Percentiles rank a stretch among this genome's conserved stretches.
phyloP scores from a whole-genome alignment of 2,113 vertebrate genomes.

The Eretmochelys imbricata region DNA sequence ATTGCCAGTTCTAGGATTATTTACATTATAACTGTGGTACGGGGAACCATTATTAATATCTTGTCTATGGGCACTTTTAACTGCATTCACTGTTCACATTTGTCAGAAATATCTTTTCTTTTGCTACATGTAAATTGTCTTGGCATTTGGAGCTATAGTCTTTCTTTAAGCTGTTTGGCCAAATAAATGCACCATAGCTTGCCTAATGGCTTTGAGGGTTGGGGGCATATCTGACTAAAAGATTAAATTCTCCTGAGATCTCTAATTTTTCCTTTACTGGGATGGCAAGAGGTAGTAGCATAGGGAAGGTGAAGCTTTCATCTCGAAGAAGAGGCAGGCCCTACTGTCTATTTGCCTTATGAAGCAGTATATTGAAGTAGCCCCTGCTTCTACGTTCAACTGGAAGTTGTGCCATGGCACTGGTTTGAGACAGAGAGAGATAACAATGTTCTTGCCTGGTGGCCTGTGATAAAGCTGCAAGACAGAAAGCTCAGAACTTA shows the following conservation, averaged over 20 bases:
- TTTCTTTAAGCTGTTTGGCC: background rate
- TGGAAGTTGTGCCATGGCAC: background rate
- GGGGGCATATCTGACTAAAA: background rate
- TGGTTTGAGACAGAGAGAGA: background rate
- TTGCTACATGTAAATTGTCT: background rate
- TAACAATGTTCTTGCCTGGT: accelerated
- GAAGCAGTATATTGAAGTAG: background rate
- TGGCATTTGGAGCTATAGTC: background rate
- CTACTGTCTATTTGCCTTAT: background rate
- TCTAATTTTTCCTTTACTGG: background rate
- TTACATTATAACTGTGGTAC: background rate
- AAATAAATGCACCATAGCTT: no score
- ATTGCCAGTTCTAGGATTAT: background rate
- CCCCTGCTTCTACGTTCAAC: background rate
- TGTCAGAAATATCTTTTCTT: background rate
- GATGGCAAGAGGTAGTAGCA: background rate
- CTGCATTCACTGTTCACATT: background rate
- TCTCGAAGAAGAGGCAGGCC: background rate
- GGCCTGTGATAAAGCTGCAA: background rate
- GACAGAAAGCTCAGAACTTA: background rate
- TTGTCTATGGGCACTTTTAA: background rate
- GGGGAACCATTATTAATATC: background rate
- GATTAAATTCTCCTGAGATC: background rate
- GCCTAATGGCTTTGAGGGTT: background rate
- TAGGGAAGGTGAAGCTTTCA: background rate